These are phyloP conservation scores for Eulithis prunata DNA, from an alignment of 2,888 invertebrate genomes.

Conservation along the genomic window DNA sequence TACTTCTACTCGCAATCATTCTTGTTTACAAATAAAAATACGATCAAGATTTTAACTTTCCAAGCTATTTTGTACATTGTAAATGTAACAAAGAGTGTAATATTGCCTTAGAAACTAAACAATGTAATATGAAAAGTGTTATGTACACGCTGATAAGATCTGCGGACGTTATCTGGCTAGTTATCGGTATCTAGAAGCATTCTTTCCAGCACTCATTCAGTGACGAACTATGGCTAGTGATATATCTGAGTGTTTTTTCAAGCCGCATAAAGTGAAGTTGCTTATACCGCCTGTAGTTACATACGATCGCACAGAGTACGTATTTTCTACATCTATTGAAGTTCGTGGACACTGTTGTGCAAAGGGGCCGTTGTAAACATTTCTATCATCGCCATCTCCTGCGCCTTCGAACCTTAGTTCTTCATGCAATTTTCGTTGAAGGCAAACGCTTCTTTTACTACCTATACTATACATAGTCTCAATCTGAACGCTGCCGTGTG, in stretches of 20 bases:
- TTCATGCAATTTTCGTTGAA: too few relatives aligned
- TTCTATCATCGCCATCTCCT: too few relatives aligned
- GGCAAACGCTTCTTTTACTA: too few relatives aligned
- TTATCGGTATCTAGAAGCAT: constrained; percentile 53
- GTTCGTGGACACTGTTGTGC: too few relatives aligned
- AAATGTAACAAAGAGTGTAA: neutral
- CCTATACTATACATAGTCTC: too few relatives aligned
- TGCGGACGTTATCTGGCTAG: constrained; percentile 36
- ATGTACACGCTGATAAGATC: constrained; percentile 32
- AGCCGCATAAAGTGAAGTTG: constrained; percentile 62
- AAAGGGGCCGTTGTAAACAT: too few relatives aligned
- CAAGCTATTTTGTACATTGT: neutral
- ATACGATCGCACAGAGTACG: constrained; percentile 64
- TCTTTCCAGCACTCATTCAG: constrained; percentile 43
- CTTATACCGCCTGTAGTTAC: constrained; percentile 52
- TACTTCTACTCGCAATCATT: neutral
- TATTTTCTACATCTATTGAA: neutral
- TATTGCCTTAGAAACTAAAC: constrained; percentile 5
- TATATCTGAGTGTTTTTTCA: constrained; percentile 60
- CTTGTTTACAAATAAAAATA: constrained; percentile 7
- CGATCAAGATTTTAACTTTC: too few relatives aligned
- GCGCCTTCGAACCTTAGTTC: too few relatives aligned
- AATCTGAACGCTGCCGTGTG: too few relatives aligned
- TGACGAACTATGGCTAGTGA: constrained; percentile 63
- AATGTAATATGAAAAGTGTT: constrained; percentile 20